Percentiles rank a stretch among this genome's conserved stretches.
Conservation (phyloP, 1,140 invertebrate genomes). For the Philotrypesis tridentata region DNA sequence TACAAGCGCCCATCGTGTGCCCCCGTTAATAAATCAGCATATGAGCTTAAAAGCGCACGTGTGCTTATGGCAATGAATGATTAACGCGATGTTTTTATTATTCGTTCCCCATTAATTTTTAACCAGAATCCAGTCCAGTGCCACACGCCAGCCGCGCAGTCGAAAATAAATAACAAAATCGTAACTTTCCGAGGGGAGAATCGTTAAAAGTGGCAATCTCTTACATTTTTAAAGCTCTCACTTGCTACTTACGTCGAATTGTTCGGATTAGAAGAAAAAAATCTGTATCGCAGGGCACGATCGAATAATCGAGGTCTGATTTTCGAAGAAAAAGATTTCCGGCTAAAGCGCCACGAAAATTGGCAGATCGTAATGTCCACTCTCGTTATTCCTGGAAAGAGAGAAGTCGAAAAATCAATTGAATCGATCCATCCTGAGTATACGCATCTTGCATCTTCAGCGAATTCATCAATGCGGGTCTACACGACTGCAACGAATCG, state of each 20-base stretch:
- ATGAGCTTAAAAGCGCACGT: background rate
- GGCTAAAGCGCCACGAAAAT: background rate
- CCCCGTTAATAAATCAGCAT: background rate
- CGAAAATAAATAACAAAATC: background rate
- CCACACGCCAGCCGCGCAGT: too few relatives aligned
- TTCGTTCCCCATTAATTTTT: background rate
- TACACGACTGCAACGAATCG: too few relatives aligned
- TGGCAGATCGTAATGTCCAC: background rate
- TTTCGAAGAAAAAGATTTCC: background rate
- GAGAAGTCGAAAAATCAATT: background rate
- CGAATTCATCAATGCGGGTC: conserved; percentile 23
- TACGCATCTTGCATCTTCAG: background rate
- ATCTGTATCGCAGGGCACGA: background rate
- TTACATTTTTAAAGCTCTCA: background rate
- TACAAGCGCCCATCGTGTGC: background rate
- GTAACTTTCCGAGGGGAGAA: background rate
- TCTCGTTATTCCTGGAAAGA: background rate
- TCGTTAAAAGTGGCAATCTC: background rate
- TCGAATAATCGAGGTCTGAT: background rate
- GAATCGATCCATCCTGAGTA: background rate
- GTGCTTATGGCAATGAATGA: background rate
- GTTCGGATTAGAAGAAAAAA: background rate
- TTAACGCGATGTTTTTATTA: background rate
- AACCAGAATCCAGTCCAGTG: too few relatives aligned
- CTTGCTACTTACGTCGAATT: too few relatives aligned